Conservation (phyloP, 2,113 vertebrate genomes). For the Carlito syrichta region DNA sequence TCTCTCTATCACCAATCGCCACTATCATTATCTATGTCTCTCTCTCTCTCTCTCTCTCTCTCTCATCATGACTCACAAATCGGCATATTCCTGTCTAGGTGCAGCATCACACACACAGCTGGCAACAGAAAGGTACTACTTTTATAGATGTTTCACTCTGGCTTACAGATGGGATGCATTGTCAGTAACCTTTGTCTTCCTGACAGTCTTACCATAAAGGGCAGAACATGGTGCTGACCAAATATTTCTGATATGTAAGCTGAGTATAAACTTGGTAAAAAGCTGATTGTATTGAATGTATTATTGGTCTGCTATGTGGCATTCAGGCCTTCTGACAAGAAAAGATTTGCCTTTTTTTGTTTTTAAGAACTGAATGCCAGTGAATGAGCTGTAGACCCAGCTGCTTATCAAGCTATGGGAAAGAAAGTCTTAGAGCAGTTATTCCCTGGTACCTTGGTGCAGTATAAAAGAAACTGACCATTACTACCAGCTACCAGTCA, state of each 20-base stretch:
- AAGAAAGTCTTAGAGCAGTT: neutral
- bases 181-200: neutral
- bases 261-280: neutral
- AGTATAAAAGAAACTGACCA: constrained; percentile 38
- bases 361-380: neutral
- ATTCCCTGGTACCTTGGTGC: neutral
- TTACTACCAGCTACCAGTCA: constrained; percentile 51
- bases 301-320: neutral
- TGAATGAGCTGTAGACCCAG: neutral
- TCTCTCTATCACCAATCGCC: too few relatives aligned
- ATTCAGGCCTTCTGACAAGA: neutral
- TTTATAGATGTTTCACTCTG: neutral
- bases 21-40: neutral
- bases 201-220: neutral
- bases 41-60: fast-evolving
- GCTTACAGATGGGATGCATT: neutral
- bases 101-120: neutral
- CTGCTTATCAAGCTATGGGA: neutral
- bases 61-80: neutral
- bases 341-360: neutral
- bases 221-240: neutral
- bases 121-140: neutral
- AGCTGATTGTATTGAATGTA: neutral
- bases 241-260: neutral
- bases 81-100: neutral